Evolutionary conservation across 2,888 invertebrate genomes (phyloP).

Genomic region (Diabrotica balteata): DNA sequence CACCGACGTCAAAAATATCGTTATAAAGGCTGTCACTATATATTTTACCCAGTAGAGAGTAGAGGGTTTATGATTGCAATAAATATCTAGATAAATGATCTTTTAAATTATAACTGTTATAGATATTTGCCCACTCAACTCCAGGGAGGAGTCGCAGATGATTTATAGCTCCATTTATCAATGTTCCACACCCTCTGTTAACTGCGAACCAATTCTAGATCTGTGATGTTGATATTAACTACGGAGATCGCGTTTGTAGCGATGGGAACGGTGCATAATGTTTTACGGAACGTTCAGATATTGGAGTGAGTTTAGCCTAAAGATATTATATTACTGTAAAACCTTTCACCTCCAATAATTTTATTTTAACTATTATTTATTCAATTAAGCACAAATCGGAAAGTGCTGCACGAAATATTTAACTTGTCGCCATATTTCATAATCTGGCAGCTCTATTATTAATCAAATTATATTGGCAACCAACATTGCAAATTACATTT

Average conservation of each 20-base stretch:
- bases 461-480: no score
- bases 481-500: no score
- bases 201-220: constrained; percentile 67
- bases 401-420: no score
- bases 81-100: constrained; percentile 63
- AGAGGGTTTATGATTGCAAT: constrained; percentile 60
- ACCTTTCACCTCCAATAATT: no score
- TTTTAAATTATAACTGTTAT: constrained; percentile 63
- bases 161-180: constrained; percentile 63
- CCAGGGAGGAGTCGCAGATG: constrained; percentile 60
- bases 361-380: no score
- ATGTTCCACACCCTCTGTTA: constrained; percentile 63
- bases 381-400: no score
- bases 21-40: constrained; percentile 49
- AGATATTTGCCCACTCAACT: constrained; percentile 63
- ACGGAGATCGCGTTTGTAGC: constrained; percentile 1
- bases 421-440: no score
- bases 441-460: no score
- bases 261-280: background rate
- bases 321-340: no score
- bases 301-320: no score
- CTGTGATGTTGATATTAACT: constrained; percentile 55
- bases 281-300: no score
- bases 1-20: constrained; percentile 43
- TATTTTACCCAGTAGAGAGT: constrained; percentile 37